Evolutionary conservation across 2,113 vertebrate genomes (phyloP), one percentile per base, ranked within the genome.

Genomic region (Cardinalis cardinalis): DNA sequence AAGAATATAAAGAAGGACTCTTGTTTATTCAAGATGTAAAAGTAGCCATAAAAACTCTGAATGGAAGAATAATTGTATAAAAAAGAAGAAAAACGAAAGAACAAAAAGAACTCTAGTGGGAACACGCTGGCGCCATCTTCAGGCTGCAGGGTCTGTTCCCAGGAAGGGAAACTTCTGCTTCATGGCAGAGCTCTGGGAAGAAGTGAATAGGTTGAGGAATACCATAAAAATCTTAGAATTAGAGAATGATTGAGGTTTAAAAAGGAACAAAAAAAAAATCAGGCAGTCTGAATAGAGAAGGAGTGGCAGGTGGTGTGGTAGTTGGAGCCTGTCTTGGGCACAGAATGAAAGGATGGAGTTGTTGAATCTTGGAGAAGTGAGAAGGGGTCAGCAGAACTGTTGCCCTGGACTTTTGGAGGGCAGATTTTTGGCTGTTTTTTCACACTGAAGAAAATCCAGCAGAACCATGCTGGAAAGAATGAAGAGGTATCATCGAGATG

Each of bases 81-180:
- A 29, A 53, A 43, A 14, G 7, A 51, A 13, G 0, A 7, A 24
- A 48, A 41, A 17, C 5, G 1, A 41, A 6, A 10, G 10, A 7
- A 24, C 8, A 68, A 10, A 24, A 32, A 40, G 31, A 36, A 6
- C 15, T 34, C 12, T 7, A 3, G 8, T 52, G 12, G 53, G 36
- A 61, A 20, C 36, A 55, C 0, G 0, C 41, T 31, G 41, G 28
- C 40, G 44, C 9, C 19, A 55, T 28, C 7, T 82, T 19, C 23
- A 34, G 44, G 7, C 14, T 82, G 26, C 32, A 46, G 40, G 9
- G 23, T n/a, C 10, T 38, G 4, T 24, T 16, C 10, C 44, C 44
- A 12, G 29, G 9, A 29, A 31, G 8, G 18, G 21, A 21, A 83
- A 51, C 1, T 19, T 56, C 49, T 20, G 11, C 11, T 29, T 5